phyloP scores from a whole-genome alignment of 2,113 vertebrate species.

The Forbesichthys agassizii region DNA sequence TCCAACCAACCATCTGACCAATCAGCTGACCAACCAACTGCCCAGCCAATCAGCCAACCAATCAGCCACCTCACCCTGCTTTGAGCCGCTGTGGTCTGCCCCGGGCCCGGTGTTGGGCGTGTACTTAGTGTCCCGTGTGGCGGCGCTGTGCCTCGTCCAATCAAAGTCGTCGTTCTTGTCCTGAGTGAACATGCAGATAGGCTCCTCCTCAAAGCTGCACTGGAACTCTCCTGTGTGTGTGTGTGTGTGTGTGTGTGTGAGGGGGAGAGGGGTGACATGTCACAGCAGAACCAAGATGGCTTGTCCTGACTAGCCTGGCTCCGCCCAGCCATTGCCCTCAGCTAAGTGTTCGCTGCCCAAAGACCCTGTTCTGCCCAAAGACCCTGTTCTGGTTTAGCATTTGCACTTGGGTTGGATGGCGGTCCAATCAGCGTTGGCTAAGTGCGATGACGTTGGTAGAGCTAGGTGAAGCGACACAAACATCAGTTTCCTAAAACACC shows the following conservation, averaged over 20 bases:
- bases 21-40: too few species aligned
- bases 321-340: too few species aligned
- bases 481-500: neutral
- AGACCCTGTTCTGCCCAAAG: too few species aligned
- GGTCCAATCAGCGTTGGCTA: too few species aligned
- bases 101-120: slow-evolving; percentile 96
- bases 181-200: slow-evolving; percentile 96
- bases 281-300: slow-evolving; percentile 9
- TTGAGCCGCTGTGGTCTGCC: slow-evolving; percentile 88
- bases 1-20: too few species aligned
- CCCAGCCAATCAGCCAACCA: neutral
- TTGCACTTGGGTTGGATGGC: too few species aligned
- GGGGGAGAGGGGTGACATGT: slow-evolving; percentile 4
- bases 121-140: slow-evolving; percentile 94
- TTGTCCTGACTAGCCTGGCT: too few species aligned
- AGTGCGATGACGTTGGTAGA: neutral
- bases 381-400: too few species aligned
- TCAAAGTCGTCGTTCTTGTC: slow-evolving; percentile 96
- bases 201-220: slow-evolving; percentile 96
- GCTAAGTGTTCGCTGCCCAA: too few species aligned
- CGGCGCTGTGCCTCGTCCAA: slow-evolving; percentile 97
- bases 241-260: slow-evolving; percentile 12
- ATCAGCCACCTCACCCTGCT: slow-evolving; percentile 82
- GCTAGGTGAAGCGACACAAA: slow-evolving; percentile 27
- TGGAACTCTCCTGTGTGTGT: slow-evolving; percentile 90